Evolutionary conservation across 2,797 vertebrate species (phyloP), one percentile per base, ranked within the genome.

Genomic region (Hippoglossus hippoglossus): DNA sequence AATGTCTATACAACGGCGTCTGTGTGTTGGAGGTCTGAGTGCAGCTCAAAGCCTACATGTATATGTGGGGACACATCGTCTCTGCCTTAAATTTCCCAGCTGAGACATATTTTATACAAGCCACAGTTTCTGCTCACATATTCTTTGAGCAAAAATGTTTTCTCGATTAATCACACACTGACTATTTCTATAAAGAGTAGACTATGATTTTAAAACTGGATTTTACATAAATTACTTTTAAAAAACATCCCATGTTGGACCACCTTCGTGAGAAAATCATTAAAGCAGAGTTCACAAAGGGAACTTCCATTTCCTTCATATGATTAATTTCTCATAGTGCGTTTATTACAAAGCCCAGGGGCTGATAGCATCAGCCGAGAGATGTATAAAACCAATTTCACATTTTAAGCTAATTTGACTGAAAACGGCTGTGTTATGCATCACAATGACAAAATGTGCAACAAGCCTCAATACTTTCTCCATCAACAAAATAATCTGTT

Each of bases 371-470:
- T 55, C 12, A 69, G 13, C n/a, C 41, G 47, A 63, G 44, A 54
- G n/a, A 64, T 47, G 47, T n/a, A 54, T 67, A 47, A 79, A 79
- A 76, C 56, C 64, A 75, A 83, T 81, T 83, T 68, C 16, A 54
- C 1, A 31, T 72, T 73, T 73, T 41, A 63, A 19, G 28, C 16
- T 56, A 66, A 84, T 81, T 63, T 73, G 54, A 69, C 22, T 52
- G 55, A 68, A 68, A 49, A 41, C 41, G 39, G 39, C 46, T 31
- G 51, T 44, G 59, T 12, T 55, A 15, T 60, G 26, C n/a, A 57
- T 69, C 19, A 64, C 36, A 21, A 18, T 41, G 50, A 55, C 34
- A 63, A 59, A 63, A 55, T 49, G 44, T 52, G 13, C 53, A 63
- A 41, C 19, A n/a, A 28, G 53, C 6, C 13, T 71, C 36, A 63